Conservation (phyloP, 2,888 invertebrate species). For the Epistrophe eligans region DNA sequence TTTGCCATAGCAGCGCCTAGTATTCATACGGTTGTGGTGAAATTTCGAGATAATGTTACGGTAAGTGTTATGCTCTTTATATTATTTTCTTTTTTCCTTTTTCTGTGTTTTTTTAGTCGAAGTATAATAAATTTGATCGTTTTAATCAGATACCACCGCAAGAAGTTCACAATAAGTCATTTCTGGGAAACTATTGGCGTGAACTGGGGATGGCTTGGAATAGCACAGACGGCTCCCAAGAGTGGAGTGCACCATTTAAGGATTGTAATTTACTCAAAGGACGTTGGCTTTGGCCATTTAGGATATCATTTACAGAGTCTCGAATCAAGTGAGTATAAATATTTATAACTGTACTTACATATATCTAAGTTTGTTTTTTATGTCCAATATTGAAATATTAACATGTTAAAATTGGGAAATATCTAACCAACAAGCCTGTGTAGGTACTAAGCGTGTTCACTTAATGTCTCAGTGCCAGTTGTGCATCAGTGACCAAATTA, state of each 20-base stretch:
- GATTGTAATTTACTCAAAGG: conserved; percentile 83
- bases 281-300: conserved; percentile 84
- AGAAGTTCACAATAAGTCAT: conserved; percentile 82
- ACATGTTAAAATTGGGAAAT: background rate
- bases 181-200: conserved; percentile 83
- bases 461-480: background rate
- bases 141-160: conserved; percentile 81
- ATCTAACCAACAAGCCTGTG: background rate
- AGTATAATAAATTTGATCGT: conserved; percentile 31
- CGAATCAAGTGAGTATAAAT: conserved; percentile 81
- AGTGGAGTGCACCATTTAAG: conserved; percentile 84
- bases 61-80: conserved; percentile 76
- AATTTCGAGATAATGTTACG: conserved; percentile 84
- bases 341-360: no score
- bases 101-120: background rate
- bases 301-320: conserved; percentile 82
- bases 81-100: background rate
- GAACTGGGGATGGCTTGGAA: conserved; percentile 84
- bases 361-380: no score
- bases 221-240: conserved; percentile 82
- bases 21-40: conserved; percentile 83
- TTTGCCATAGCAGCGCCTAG: conserved; percentile 84
- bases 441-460: background rate
- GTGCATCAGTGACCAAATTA: background rate
- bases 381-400: no score